Evolutionary conservation across 2,888 invertebrate species (phyloP).

Genomic region (Thymelicus lineola): DNA sequence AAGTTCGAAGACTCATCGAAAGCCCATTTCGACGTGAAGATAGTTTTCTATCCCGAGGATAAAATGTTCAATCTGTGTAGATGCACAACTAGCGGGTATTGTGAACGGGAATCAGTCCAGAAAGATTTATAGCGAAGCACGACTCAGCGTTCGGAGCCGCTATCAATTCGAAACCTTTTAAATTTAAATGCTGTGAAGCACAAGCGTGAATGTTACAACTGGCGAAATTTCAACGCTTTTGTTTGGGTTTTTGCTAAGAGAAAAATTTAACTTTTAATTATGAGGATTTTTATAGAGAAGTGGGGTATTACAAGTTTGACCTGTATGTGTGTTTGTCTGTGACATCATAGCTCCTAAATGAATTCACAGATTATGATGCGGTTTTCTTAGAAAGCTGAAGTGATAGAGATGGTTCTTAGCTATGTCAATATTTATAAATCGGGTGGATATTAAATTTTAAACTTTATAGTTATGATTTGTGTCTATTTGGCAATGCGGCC

Average conservation of each 20-base stretch:
- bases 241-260: background rate
- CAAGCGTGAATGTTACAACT: constrained; percentile 6
- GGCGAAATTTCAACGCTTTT: background rate
- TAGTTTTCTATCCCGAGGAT: constrained; percentile 14
- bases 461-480: too few species aligned
- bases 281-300: background rate
- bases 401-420: too few species aligned
- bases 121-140: constrained; percentile 21
- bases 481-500: too few species aligned
- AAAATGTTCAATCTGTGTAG: constrained; percentile 17
- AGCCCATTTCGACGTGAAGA: constrained; percentile 10
- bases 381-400: too few species aligned
- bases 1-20: constrained; percentile 16
- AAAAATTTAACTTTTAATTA: too few species aligned
- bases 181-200: constrained; percentile 7
- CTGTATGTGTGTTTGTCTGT: background rate
- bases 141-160: constrained; percentile 8
- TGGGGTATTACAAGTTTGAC: too few species aligned
- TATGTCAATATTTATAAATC: too few species aligned
- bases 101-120: constrained; percentile 15
- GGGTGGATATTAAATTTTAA: too few species aligned
- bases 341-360: too few species aligned
- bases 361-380: too few species aligned
- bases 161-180: constrained; percentile 11
- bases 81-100: constrained; percentile 13